These are phyloP conservation scores for Struthidea cinerea DNA, from an alignment of 2,113 vertebrate genomes.

Conservation along the genomic window DNA sequence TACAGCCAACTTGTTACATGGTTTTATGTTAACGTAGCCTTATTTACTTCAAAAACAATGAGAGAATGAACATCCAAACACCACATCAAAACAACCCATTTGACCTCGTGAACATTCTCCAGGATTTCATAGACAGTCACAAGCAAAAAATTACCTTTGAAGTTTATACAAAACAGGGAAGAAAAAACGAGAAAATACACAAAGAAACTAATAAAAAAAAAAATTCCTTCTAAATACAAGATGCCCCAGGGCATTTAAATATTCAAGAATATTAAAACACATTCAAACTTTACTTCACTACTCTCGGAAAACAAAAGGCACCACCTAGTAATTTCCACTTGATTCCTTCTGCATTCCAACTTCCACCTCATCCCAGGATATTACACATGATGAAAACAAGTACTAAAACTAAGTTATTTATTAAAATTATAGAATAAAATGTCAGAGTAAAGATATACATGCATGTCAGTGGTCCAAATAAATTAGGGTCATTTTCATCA, in stretches of 20 bases:
- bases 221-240: background rate
- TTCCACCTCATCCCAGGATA: background rate
- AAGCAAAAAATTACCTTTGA: background rate
- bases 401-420: constrained; percentile 22
- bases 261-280: background rate
- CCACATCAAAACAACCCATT: background rate
- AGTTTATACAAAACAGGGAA: background rate
- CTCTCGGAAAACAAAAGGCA: background rate
- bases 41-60: background rate
- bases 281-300: background rate
- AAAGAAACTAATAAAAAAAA: background rate
- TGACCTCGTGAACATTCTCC: background rate
- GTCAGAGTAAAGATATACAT: background rate
- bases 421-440: constrained; percentile 5
- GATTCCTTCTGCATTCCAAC: background rate
- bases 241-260: background rate
- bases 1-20: background rate
- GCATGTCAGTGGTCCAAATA: background rate
- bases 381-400: background rate
- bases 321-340: background rate
- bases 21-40: background rate
- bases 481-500: constrained; percentile 40
- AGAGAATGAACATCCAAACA: background rate
- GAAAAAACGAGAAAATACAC: background rate
- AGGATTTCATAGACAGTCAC: background rate